A percentile compares a stretch with the other conserved stretches of the same genome.
Conservation (phyloP, 2,888 invertebrate species). For the Tipula vernalis region DNA sequence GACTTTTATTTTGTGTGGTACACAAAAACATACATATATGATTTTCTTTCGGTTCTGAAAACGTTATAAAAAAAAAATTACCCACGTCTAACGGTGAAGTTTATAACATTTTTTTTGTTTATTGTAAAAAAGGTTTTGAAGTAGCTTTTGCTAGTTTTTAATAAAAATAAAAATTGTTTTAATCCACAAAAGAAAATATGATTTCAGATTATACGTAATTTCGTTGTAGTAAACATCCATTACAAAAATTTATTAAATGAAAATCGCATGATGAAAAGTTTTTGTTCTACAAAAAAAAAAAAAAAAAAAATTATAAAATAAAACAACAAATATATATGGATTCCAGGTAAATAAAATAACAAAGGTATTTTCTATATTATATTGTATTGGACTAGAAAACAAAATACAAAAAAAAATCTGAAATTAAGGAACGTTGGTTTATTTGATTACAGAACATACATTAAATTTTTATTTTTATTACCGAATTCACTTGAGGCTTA, state of each 20-base stretch:
- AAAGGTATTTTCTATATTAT: background rate
- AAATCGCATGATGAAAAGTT: background rate
- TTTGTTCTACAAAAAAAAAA: background rate
- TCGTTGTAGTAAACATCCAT: background rate
- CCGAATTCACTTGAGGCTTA: background rate
- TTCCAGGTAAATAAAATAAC: background rate
- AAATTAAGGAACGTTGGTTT: background rate
- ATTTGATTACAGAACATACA: background rate
- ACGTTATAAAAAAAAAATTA: background rate
- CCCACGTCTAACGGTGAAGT: background rate
- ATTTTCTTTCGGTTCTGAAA: background rate
- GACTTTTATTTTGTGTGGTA: background rate
- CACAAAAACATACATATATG: background rate
- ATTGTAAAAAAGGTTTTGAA: background rate
- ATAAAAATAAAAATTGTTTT: background rate
- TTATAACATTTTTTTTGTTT: background rate
- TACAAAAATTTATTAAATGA: background rate
- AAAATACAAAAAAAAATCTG: background rate
- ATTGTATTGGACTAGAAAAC: background rate
- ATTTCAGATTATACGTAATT: background rate
- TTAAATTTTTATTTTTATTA: background rate
- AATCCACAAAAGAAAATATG: background rate
- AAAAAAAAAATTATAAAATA: background rate
- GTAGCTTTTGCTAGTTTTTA: background rate
- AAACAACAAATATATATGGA: background rate